Percentiles rank a stretch among this genome's conserved stretches.
Conservation (phyloP, 2,888 invertebrate genomes). For the Eudemis profundana region DNA sequence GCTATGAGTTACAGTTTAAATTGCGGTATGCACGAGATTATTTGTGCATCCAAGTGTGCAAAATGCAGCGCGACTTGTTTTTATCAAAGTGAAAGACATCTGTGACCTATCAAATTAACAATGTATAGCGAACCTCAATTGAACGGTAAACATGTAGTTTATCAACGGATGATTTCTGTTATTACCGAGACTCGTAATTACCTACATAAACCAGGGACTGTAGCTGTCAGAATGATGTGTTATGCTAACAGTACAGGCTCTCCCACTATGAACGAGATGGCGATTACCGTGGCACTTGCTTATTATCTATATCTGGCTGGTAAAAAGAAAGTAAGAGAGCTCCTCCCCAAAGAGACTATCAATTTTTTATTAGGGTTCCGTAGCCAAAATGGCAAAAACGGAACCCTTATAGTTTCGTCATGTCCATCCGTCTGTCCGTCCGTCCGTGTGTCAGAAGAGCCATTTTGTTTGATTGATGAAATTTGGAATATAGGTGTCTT, state of each 20-base stretch:
- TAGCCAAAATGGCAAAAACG: no score
- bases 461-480: no score
- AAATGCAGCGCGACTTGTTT: constrained; percentile 1
- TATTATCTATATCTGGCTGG: constrained; percentile 15
- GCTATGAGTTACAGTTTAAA: neutral
- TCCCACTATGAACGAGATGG: constrained; percentile 9
- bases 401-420: no score
- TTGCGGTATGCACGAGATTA: neutral
- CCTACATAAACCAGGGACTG: constrained; percentile 8
- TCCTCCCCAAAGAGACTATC: constrained; percentile 11
- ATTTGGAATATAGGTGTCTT: no score
- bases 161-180: constrained; percentile 12
- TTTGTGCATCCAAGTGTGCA: neutral
- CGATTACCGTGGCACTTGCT: constrained; percentile 20
- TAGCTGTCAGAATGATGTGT: constrained; percentile 14
- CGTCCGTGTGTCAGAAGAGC: no score
- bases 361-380: constrained; percentile 4
- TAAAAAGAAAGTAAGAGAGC: constrained; percentile 20
- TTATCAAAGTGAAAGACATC: constrained; percentile 10
- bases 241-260: constrained; percentile 13
- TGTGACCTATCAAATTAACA: constrained; percentile 16
- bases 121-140: constrained; percentile 22
- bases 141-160: constrained; percentile 12
- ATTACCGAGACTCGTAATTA: constrained; percentile 16
- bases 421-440: no score